phyloP scores from a whole-genome alignment of 2,113 vertebrate species.

The Anthoscopus minutus region DNA sequence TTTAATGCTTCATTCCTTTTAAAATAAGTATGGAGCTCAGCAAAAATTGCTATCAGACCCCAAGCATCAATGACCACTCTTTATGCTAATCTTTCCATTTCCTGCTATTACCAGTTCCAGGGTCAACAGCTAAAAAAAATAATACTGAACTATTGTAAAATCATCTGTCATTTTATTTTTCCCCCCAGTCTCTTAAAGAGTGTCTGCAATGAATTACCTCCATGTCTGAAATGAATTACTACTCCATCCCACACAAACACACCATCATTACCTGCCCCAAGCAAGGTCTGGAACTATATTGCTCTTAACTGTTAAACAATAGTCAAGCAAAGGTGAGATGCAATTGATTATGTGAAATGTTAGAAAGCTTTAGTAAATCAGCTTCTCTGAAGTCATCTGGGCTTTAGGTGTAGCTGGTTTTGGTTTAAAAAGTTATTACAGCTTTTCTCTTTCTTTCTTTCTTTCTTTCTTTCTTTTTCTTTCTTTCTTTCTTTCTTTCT shows the following conservation, averaged over 20 bases:
- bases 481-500: too few species aligned
- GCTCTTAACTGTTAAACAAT: conserved; percentile 50
- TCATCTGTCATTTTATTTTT: conserved; percentile 59
- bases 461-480: accelerated
- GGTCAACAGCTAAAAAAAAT: background rate
- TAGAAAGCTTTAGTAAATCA: conserved; percentile 60
- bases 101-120: conserved; percentile 33
- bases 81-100: conserved; percentile 56
- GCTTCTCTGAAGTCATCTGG: conserved; percentile 36
- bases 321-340: conserved; percentile 17
- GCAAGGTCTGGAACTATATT: conserved; percentile 57
- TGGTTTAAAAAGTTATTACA: background rate
- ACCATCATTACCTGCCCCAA: conserved; percentile 49
- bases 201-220: conserved; percentile 67
- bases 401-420: conserved; percentile 31
- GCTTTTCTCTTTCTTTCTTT: background rate
- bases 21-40: conserved; percentile 19
- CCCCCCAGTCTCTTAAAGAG: conserved; percentile 18
- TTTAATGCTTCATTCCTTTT: background rate
- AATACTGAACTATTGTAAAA: conserved; percentile 46
- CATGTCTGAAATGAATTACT: conserved; percentile 56
- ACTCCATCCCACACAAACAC: conserved; percentile 37
- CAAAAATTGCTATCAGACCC: conserved; percentile 21
- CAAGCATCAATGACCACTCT: conserved; percentile 56
- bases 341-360: conserved; percentile 28